phyloP scores from a whole-genome alignment of 2,797 vertebrate species.

The Paedocypris micromegethes region DNA sequence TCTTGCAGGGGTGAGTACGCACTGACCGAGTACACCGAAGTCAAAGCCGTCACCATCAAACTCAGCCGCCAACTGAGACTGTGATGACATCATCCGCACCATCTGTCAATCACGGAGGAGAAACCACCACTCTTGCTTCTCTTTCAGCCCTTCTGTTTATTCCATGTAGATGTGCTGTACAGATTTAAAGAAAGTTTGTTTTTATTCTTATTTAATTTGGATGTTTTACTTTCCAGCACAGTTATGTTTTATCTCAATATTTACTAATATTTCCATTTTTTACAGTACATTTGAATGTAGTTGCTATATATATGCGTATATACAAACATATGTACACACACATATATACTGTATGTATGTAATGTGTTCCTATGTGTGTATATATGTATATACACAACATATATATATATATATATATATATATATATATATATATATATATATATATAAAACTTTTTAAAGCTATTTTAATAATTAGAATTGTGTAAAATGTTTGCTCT shows the following conservation, averaged over 20 bases:
- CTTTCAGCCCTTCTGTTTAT: slow-evolving; percentile 22
- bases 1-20: slow-evolving; percentile 84
- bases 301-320: background rate
- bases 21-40: slow-evolving; percentile 85
- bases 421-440: too few relatives aligned
- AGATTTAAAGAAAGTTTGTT: slow-evolving; percentile 35
- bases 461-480: too few relatives aligned
- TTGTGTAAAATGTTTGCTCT: too few relatives aligned
- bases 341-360: background rate
- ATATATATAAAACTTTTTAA: too few relatives aligned
- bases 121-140: background rate
- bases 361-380: too few relatives aligned
- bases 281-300: slow-evolving; percentile 1
- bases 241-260: slow-evolving; percentile 29
- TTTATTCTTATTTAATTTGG: slow-evolving; percentile 40
- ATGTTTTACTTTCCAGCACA: slow-evolving; percentile 21
- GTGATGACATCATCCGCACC: slow-evolving; percentile 45
- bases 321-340: background rate
- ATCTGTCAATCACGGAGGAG: slow-evolving; percentile 8
- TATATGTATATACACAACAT: too few relatives aligned
- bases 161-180: slow-evolving; percentile 46
- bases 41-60: slow-evolving; percentile 92
- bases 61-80: slow-evolving; percentile 70
- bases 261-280: slow-evolving; percentile 7
- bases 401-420: too few relatives aligned